Evolutionary conservation across 1,140 invertebrate genomes (phyloP).

Genomic region (Drosophila ananassae): DNA sequence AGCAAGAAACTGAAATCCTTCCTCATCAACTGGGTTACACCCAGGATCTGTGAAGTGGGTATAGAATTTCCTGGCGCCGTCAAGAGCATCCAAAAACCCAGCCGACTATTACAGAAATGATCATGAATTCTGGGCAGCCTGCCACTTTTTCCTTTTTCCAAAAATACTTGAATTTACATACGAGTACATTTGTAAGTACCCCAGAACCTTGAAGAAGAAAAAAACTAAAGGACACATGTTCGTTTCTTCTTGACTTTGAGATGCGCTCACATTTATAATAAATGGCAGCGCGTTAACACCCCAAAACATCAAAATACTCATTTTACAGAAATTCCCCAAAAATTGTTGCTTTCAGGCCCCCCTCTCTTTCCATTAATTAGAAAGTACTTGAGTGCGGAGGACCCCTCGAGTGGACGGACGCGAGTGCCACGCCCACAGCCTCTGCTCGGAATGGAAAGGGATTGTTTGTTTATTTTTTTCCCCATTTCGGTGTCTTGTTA

Average conservation of each 20-base stretch:
- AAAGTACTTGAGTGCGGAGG: conserved; percentile 39
- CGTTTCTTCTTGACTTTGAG: conserved; percentile 31
- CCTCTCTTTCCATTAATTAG: conserved; percentile 57
- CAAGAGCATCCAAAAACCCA: conserved; percentile 40
- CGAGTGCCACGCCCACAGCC: conserved; percentile 20
- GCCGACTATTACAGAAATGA: conserved; percentile 8
- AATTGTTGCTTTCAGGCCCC: conserved; percentile 7
- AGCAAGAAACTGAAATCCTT: conserved; percentile 8
- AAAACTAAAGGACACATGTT: conserved; percentile 22
- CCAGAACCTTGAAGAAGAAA: not conserved
- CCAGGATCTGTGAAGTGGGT: conserved; percentile 22
- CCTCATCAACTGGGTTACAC: conserved; percentile 7
- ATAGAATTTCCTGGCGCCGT: conserved; percentile 62
- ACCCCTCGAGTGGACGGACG: conserved; percentile 44
- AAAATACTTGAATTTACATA: conserved; percentile 39
- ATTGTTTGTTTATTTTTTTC: conserved; percentile 65
- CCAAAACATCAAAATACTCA: conserved; percentile 63
- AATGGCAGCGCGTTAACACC: conserved; percentile 81
- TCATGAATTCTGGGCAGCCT: conserved; percentile 32
- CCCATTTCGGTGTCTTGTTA: conserved; percentile 59
- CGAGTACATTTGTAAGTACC: conserved; percentile 21
- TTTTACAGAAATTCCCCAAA: conserved; percentile 76
- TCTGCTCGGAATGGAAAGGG: conserved; percentile 32
- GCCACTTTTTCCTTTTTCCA: conserved; percentile 27
- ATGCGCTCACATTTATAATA: conserved; percentile 61